phyloP scores from a whole-genome alignment of 2,113 vertebrate genomes.

The Polyodon spathula region DNA sequence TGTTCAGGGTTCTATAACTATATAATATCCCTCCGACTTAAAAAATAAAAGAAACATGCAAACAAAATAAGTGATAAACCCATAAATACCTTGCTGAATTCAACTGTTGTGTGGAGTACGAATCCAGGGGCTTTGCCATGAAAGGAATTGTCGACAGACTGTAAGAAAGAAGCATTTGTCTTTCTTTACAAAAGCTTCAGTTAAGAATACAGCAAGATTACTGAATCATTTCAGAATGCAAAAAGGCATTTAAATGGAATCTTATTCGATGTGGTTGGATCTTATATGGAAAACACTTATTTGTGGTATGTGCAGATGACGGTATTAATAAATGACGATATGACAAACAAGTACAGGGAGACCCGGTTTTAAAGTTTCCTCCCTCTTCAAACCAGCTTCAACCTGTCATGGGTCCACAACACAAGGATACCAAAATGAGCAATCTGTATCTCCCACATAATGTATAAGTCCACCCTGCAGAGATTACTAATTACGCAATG shows the following conservation, averaged over 20 bases:
- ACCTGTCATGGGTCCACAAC: too few species aligned
- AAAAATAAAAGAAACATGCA: conserved; percentile 17
- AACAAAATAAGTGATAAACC: neutral
- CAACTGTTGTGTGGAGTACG: conserved; percentile 41
- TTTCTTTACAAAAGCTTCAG: conserved; percentile 22
- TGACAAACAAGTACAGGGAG: too few species aligned
- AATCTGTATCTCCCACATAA: too few species aligned
- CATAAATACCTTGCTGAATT: conserved; percentile 40
- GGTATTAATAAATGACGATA: too few species aligned
- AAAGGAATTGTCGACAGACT: conserved; percentile 40
- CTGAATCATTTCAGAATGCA: conserved; percentile 14
- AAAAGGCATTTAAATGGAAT: conserved; percentile 8
- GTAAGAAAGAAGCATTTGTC: conserved; percentile 36
- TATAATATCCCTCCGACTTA: neutral
- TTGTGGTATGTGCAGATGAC: too few species aligned
- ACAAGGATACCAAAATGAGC: too few species aligned
- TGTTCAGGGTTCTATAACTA: too few species aligned
- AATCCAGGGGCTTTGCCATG: conserved; percentile 38
- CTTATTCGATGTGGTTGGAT: conserved; percentile 2
- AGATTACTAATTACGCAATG: too few species aligned
- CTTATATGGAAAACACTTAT: too few species aligned
- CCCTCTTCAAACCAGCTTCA: too few species aligned
- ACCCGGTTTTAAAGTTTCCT: too few species aligned
- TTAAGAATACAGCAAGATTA: conserved; percentile 1
- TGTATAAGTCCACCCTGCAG: too few species aligned